Evolutionary conservation across 1,140 invertebrate genomes (phyloP), one percentile per base, ranked within the genome.

Genomic region (Heliconius congener): DNA sequence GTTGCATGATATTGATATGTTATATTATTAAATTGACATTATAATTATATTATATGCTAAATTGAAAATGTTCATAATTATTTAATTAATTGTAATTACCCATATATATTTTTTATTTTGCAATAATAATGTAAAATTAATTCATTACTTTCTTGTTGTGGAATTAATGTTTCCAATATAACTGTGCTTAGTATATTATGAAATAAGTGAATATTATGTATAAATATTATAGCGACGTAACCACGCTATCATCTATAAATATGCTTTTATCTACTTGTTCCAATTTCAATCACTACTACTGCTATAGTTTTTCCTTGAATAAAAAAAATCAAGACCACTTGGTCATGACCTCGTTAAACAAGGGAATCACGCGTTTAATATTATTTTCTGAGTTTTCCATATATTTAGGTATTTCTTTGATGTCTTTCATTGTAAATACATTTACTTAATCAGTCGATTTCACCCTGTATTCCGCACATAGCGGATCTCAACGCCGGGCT

Each of bases 201-300:
- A 27, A 66, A 11, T 66, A 60, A 30, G 27, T 27, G n/a, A 55
- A 60, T 23, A n/a, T 60, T 11, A 60, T 5, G 9, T 27, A 60
- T n/a, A 66, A 66, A 27, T 66, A 9, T 66, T 11, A 66, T 5
- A 8, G 60, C 27, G 60, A 66, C 13, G 27, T 66, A 27, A 66
- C 23, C 60, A 42, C 39, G 71, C 55, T 52, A 11, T 60, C 75
- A 37, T 81, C 37, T 30, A 77, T 70, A 50, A 19, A 71, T 66
- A 70, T 18, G 19, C 18, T 42, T 37, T 66, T 57, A 42, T 50
- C 75, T 70, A 42, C 37, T 70, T 46, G 60, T 66, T 66, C 27
- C 60, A 30, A 66, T 66, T 66, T 30, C 27, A 30, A n/a, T 27
- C 60, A 66, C 27, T 66, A 27, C n/a, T 66, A 66, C 60, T 46